Conservation (phyloP, 2,888 invertebrate species). For the Axea sp. region DNA sequence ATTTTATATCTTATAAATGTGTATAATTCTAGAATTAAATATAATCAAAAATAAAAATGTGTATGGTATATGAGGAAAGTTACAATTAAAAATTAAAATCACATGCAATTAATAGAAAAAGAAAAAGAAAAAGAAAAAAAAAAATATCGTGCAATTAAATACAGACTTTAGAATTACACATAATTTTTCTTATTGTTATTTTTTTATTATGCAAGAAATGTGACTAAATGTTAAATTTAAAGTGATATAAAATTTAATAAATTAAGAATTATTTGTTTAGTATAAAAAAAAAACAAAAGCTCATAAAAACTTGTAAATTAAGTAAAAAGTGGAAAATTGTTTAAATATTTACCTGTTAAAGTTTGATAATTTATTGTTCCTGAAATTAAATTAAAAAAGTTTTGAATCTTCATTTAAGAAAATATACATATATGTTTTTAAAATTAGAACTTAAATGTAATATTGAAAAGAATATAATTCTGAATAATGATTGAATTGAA, state of each 20-base stretch:
- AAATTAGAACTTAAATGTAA: constrained; percentile 27
- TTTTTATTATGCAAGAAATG: neutral
- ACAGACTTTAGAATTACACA: neutral
- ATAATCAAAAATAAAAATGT: too few relatives aligned
- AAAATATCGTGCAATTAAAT: constrained; percentile 7
- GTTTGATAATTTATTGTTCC: constrained; percentile 64
- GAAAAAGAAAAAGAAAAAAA: too few relatives aligned
- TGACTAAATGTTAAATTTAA: constrained; percentile 3
- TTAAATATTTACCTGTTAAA: constrained; percentile 60
- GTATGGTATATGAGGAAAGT: too few relatives aligned
- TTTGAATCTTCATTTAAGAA: constrained; percentile 34
- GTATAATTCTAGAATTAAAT: neutral
- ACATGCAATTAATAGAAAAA: neutral
- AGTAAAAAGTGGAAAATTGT: constrained; percentile 32
- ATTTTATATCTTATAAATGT: too few relatives aligned
- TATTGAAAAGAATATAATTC: constrained; percentile 11
- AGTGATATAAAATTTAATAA: neutral
- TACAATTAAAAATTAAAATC: too few relatives aligned
- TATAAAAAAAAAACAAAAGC: constrained; percentile 21
- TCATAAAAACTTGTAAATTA: constrained; percentile 14
- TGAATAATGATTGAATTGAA: constrained; percentile 13
- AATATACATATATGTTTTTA: constrained; percentile 13
- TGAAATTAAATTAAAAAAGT: constrained; percentile 56
- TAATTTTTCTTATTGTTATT: neutral
- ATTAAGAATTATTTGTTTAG: constrained; percentile 10